phyloP scores from a whole-genome alignment of 1,140 invertebrate species.

The Penaeus vannamei region DNA sequence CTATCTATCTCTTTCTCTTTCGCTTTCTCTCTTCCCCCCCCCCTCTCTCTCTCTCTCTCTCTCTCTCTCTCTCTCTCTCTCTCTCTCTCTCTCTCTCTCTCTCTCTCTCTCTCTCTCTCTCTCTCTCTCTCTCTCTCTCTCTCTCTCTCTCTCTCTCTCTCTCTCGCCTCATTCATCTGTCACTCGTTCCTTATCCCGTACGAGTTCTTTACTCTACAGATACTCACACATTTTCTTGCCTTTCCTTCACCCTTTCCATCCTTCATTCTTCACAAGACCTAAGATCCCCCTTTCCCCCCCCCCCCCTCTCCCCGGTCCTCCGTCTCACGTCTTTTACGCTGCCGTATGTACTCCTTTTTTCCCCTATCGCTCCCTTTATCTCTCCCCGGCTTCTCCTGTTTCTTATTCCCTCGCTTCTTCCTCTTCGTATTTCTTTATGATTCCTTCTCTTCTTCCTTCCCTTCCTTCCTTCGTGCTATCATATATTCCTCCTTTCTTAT shows the following conservation, averaged over 20 bases:
- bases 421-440: neutral
- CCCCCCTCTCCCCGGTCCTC: neutral
- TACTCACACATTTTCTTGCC: slow-evolving; percentile 2
- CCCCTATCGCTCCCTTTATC: neutral
- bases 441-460: neutral
- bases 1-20: too few species aligned
- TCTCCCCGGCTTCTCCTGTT: neutral
- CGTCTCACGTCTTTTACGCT: slow-evolving; percentile 7
- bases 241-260: neutral
- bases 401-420: neutral
- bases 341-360: neutral
- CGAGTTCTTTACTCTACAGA: too few species aligned
- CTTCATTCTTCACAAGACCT: neutral
- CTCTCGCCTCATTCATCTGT: neutral
- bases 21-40: too few species aligned
- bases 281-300: neutral
- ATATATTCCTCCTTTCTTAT: neutral
- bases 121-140: too few species aligned
- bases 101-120: too few species aligned
- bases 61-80: too few species aligned
- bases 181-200: too few species aligned
- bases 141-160: slow-evolving; percentile 14
- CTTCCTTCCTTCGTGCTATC: neutral
- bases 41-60: too few species aligned
- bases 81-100: too few species aligned